Percentiles rank a stretch among this genome's conserved stretches.
Evolutionary conservation across 2,888 invertebrate genomes (phyloP).

Genomic region (Drosophila lutescens): DNA sequence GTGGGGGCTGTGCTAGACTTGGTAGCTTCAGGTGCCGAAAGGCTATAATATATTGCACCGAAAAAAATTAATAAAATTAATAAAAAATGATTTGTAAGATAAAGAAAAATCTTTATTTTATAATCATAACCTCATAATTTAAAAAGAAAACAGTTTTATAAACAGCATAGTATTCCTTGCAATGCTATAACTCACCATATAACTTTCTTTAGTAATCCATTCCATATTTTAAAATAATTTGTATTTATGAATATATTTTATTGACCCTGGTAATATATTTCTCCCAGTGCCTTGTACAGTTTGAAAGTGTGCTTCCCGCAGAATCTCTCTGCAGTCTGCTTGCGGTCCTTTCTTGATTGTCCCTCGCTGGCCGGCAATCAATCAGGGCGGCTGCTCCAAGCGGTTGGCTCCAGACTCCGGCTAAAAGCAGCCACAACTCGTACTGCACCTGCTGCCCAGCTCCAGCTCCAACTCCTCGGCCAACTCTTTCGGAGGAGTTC

Average conservation of each 20-base stretch:
- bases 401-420: constrained; percentile 14
- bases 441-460: constrained; percentile 16
- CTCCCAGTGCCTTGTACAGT: not conserved
- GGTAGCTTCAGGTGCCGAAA: constrained; percentile 1
- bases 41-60: constrained; percentile 11
- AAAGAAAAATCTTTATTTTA: no score
- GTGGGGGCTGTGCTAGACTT: constrained; percentile 18
- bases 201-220: no score
- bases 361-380: constrained; percentile 37
- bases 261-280: not conserved
- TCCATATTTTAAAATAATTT: no score
- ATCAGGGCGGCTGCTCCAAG: constrained; percentile 22
- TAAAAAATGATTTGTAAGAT: not conserved
- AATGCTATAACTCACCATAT: no score
- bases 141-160: no score
- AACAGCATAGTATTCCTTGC: no score
- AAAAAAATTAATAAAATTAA: not conserved
- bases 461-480: not conserved
- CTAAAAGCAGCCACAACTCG: constrained; percentile 66
- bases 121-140: no score
- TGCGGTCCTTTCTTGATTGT: constrained; percentile 34
- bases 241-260: not conserved
- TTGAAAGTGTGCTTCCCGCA: constrained; percentile 4
- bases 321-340: constrained; percentile 6
- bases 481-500: constrained; percentile 39